Percentiles rank a stretch among this genome's conserved stretches.
Conservation (phyloP, 2,113 vertebrate species). For the Nicator chloris region DNA sequence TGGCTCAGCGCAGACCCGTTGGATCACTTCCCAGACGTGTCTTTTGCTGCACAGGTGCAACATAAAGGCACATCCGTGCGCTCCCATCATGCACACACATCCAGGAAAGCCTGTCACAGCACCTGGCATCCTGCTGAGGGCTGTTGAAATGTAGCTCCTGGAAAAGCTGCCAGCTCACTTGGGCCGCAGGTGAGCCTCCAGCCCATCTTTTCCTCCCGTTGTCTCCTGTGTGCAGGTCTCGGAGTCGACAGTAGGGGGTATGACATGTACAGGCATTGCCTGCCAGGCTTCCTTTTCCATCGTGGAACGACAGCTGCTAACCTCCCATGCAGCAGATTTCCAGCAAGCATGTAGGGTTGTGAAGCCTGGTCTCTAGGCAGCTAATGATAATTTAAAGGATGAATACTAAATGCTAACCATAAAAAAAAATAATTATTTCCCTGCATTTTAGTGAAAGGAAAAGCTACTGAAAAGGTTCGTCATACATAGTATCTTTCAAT, state of each 20-base stretch:
- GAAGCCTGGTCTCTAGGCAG: background rate
- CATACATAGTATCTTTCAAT: background rate
- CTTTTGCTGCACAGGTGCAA: background rate
- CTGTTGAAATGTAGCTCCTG: background rate
- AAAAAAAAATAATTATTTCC: background rate
- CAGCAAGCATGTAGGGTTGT: background rate
- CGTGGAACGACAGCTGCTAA: background rate
- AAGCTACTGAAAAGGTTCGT: background rate
- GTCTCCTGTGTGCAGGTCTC: background rate
- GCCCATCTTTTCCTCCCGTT: background rate
- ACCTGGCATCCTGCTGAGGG: background rate
- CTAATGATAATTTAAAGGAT: background rate
- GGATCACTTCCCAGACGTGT: background rate
- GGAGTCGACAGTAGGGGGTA: background rate
- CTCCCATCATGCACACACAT: fast-evolving
- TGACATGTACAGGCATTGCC: background rate
- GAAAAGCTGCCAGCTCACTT: background rate
- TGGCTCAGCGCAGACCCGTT: background rate
- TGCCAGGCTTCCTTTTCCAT: background rate
- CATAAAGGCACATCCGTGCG: fast-evolving
- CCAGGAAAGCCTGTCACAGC: background rate
- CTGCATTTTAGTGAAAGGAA: background rate
- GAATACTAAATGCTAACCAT: background rate
- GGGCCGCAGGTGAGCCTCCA: background rate
- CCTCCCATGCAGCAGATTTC: background rate